Evolutionary conservation across 1,140 invertebrate genomes (phyloP), one percentile per base, ranked within the genome.

Genomic region (Dendrolimus kikuchii): DNA sequence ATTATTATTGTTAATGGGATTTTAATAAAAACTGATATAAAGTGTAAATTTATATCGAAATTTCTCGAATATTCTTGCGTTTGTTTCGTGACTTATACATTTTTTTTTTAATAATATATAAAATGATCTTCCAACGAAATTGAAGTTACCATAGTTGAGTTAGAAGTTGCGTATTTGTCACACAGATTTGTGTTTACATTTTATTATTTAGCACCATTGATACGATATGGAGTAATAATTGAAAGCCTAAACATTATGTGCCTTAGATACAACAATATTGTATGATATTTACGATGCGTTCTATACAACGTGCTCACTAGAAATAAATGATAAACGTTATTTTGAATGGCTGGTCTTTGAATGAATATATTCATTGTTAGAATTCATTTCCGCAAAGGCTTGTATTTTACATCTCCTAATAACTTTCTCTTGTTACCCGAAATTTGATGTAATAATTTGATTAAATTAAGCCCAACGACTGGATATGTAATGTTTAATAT

Each of bases 221-320:
- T 81, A 83, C 72, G 67, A 79, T 79, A 77, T 83, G 75, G 75
- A 81, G 70, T 77, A 80, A 78, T 75, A 72, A 84, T 80, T 80
- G 77, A 81, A 82, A 83, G 80, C 82, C 82, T 86, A 83, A 83
- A 86, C 78, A 86, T 82, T 86, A 86, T 86, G 82, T 86, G 82
- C 82, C 82, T 86, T 86, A 86, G 82, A 86, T 83, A 86, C 82
- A 86, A 86, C 82, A 86, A 86, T 85, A 85, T 86, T 86, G 82
- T 85, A 83, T 69, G 58, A 72, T 86, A 83, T 86, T 81, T 83
- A 83, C 76, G 77, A 86, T 83, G 80, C 82, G 82, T 86, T 86
- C 80, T 86, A 83, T 86, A 86, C 82, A 83, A 86, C 82, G 82
- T 86, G 82, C 82, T 78, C 82, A 83, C 71, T 86, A 86, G 82